Base-by-base conservation (phyloP, 1,140 invertebrate genomes). In the Drosophila pectinifera region DNA sequence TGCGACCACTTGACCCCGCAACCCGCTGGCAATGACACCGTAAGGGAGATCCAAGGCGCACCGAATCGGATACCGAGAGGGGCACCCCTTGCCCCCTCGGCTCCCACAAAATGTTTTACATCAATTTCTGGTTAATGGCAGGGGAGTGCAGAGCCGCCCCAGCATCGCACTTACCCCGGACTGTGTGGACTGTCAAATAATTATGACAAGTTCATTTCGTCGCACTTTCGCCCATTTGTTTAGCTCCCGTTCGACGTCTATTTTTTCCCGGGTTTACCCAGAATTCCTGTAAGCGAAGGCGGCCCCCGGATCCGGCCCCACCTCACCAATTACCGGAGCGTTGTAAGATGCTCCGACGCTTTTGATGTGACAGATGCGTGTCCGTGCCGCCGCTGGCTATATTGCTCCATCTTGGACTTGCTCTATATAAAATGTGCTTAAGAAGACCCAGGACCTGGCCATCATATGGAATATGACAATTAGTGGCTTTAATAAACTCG, bases 161-260 rank as follows among this genome's bases (percentile, higher is more conserved):
- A 67, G 62, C 73, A 48, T 72, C 73, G 70, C 73, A 73, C 77
- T 83, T 83, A 88, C 78, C 59, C 59, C 54, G 77, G 73, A 78
- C 84, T 88, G 83, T 88, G 56, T 49, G 77, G 73, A 78, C 84
- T 88, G 83, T 88, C 84, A 88, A 88, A 88, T 89, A 88, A 88
- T 88, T 88, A 88, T 88, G 84, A 88, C 84, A 88, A 88, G 84
- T 88, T 88, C 84, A 88, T 88, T 88, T 88, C 84, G 85, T 70
- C 68, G 84, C 78, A 89, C 84, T 88, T 88, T 88, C 49, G 84
- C 84, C 77, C 85, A 88, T 88, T 89, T 84, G 80, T 88, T 78
- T 84, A 48, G 68, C 78, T 78, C 62, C 39, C 59, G 49, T 61
- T 64, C 28, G 20, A 49, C 20, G 36, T 73, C 46, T 58, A 58